Base-by-base conservation (phyloP, 2,888 invertebrate species). In the Drosophila trichaetosa region DNA sequence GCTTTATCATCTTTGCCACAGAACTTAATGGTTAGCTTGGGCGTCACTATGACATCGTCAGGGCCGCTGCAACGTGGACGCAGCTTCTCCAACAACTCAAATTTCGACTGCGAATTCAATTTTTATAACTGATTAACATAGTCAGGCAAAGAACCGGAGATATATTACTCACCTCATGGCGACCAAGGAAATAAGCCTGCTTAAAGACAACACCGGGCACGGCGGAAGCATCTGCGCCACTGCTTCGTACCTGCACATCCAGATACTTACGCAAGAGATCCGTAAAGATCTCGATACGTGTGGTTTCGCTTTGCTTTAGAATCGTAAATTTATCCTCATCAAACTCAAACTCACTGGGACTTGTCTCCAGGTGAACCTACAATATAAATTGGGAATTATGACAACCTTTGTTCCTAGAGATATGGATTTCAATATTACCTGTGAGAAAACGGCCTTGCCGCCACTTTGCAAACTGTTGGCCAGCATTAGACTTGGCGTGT, bases 361-460 rank as follows among this genome's bases (percentile, higher is more conserved):
- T 96, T 0, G 96, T 95, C 93, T 97, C 97, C 83, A 97, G 94
- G 91, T 97, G 97, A 53, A 97, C 96, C 95, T 97, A 92, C 10
- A 91, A 70, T 0, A 7, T 2, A 56, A 46, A 18, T 31, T 0
- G 29, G 0, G 27, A n/a, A 21, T 57, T n/a, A 57, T 18, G 16
- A 46, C 6, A 29, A n/a, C 13, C 16, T 10, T 2, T 21, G 27
- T 6, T 29, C 13, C 4, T 8, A 18, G 5, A 34, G 5, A 13
- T 29, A n/a, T 16, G 0, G 6, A 10, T 8, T 27, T 27, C 8
- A 8, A 2, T 13, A 16, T 33, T 90, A 96, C 96, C 94, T 96
- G 96, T 31, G 97, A 97, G 91, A 97, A 97, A 51, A 97, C 95
- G 7, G 96, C 96, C 79, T 95, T 94, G 21, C 97, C 97, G 21